Evolutionary conservation across 1,140 invertebrate species (phyloP), one percentile per base, ranked within the genome.

Genomic region (Leptonema lineaticorne): DNA sequence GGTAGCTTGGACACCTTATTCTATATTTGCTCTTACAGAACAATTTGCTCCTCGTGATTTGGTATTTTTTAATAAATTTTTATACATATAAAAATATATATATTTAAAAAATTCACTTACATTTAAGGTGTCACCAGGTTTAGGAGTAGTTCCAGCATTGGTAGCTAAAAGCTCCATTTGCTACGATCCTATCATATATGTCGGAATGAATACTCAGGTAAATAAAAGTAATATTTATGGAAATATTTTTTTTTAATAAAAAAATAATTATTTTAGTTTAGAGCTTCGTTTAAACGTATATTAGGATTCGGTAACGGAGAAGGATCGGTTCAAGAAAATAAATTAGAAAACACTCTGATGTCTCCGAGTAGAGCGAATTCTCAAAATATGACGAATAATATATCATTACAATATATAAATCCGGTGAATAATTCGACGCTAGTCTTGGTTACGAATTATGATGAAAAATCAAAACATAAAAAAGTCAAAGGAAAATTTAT

Each of bases 141-240:
- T 87, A 0, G 85, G 88, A 1, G 86, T 91, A 11, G 78, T 92
- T n/a, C 92, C 91, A 2, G 89, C 91, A 5, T 78, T 93, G 11
- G 85, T 92, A 9, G 91, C 91, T 28, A 93, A 93, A 76, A 88
- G 89, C 37, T 91, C 89, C n/a, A 91, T 91, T 28, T 92, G 91
- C 76, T 92, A 92, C 76, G 91, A 94, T 75, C 91, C 92, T 0
- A 80, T 93, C 45, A 92, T 94, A 45, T 94, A 94, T 77, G 88
- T 91, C 5, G 86, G 88, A 37, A 83, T 90, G 75, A 91, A 91
- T 74, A 85, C 85, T 11, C 89, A 90, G 78, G 88, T 89, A 76
- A 76, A 11, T 41, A 4, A 14, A 41, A 33, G 30, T 11, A 33
- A 33, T 6, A 33, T 33, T 11, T 8, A 48, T 48, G 4, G 18